Percentiles rank a stretch among this genome's conserved stretches.
phyloP scores from a whole-genome alignment of 2,113 vertebrate species.

The Dicaeum eximium region DNA sequence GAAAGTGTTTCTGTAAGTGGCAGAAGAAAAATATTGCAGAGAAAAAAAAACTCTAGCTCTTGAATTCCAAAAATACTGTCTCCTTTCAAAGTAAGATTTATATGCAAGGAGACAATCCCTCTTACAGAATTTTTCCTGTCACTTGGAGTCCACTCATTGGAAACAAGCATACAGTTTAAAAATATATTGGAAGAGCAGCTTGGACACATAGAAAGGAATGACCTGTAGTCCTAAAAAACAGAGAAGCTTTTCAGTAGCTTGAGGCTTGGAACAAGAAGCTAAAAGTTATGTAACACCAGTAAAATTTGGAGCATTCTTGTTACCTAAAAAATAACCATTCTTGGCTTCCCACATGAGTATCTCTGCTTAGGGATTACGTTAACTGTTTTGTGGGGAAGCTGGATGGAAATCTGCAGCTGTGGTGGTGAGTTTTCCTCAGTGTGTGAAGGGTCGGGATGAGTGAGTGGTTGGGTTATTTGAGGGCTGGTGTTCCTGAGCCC shows the following conservation, averaged over 20 bases:
- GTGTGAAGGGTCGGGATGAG: not conserved
- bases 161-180: slow-evolving; percentile 10
- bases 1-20: not conserved
- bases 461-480: slow-evolving; percentile 63
- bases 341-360: not conserved
- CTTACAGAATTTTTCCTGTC: slow-evolving; percentile 40
- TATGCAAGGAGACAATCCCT: slow-evolving; percentile 22
- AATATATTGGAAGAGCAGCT: slow-evolving; percentile 11
- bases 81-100: slow-evolving; percentile 36
- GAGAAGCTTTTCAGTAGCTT: slow-evolving; percentile 42
- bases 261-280: slow-evolving; percentile 15
- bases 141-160: not conserved
- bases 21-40: not conserved
- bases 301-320: not conserved
- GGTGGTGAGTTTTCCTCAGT: not conserved
- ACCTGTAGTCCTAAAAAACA: slow-evolving; percentile 24
- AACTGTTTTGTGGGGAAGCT: slow-evolving; percentile 23
- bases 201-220: slow-evolving; percentile 18
- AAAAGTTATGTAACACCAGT: slow-evolving; percentile 16
- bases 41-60: not conserved
- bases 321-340: slow-evolving; percentile 9
- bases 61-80: not conserved
- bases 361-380: slow-evolving; percentile 7
- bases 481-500: slow-evolving; percentile 53
- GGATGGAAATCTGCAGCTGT: not conserved